Percentiles rank a stretch among this genome's conserved stretches.
Conservation (phyloP, 2,888 invertebrate genomes). For the Muschampia plurimacula region DNA sequence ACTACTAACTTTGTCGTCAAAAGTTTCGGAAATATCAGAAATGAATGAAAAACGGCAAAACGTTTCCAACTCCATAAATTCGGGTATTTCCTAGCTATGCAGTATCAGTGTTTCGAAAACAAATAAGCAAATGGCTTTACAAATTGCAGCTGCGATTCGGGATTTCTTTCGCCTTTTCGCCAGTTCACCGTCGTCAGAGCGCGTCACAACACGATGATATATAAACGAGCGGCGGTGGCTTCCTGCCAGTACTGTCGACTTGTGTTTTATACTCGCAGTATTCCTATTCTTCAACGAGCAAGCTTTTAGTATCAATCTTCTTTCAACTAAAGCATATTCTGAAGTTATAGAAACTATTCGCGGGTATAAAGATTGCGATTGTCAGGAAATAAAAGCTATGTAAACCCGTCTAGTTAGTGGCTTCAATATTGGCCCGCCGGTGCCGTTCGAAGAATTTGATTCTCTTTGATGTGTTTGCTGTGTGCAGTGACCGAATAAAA, state of each 20-base stretch:
- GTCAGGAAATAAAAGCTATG: neutral
- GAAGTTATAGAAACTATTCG: neutral
- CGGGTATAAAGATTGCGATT: neutral
- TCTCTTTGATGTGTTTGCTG: too few relatives aligned
- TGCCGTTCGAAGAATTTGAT: too few relatives aligned
- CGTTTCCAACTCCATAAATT: conserved; percentile 40
- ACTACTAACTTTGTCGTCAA: conserved; percentile 21
- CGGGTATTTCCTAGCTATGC: conserved; percentile 28
- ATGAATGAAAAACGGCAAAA: conserved; percentile 31
- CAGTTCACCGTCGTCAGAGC: conserved; percentile 53
- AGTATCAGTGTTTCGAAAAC: conserved; percentile 37
- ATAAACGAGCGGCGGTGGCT: conserved; percentile 73
- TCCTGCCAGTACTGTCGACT: conserved; percentile 55
- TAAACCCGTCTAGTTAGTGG: neutral
- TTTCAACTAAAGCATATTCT: neutral
- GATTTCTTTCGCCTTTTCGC: conserved; percentile 59
- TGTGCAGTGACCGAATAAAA: too few relatives aligned
- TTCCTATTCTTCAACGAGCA: conserved; percentile 5
- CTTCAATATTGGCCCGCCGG: too few relatives aligned
- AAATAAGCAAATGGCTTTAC: conserved; percentile 45
- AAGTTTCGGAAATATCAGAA: conserved; percentile 21
- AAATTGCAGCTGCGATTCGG: conserved; percentile 46
- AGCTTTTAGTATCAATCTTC: conserved; percentile 9
- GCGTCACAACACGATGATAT: conserved; percentile 81
- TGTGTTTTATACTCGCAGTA: conserved; percentile 50